Evolutionary conservation across 2,888 invertebrate genomes (phyloP), one percentile per base, ranked within the genome.

Genomic region (Drosophila subquinaria): DNA sequence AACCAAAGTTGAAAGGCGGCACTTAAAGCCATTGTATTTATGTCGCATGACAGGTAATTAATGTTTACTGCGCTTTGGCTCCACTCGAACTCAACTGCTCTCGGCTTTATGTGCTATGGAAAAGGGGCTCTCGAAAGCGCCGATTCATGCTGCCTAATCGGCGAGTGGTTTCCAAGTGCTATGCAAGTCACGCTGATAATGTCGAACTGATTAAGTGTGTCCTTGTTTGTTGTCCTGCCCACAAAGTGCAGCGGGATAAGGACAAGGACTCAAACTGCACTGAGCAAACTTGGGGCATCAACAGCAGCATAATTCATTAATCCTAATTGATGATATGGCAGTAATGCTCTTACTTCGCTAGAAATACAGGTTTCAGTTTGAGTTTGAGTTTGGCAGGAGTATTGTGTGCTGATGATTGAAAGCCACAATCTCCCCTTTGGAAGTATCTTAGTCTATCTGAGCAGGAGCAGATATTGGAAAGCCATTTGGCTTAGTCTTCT

Each of bases 201-300:
- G 90, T 89, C 72, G 82, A 88, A 75, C 86, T 82, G 82, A 89
- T 83, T 88, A 83, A 83, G 88, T 89, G 86, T 88, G 79, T 84
- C 79, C 82, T 81, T 73, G 78, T 67, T 66, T 71, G 74, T 67
- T 66, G 35, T 11, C 35, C 10, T 47, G 23, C 20, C 15, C 4
- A 40, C 36, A 48, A 63, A 48, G 60, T 75, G 79, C 79, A 68
- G 20, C 48, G 42, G 13, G 38, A 47, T 27, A 47, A 43, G 62
- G 15, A 47, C 36, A 47, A 43, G 62, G 11, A 57, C 50, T 13
- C 15, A 5, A 23, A n/a, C 45, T 55, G 56, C 80, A 79, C 42
- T 56, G 51, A 56, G 59, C 27, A 42, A 53, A 42, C 79, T 51
- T 23, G 15, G n/a, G 33, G 6, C 48, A 52, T 35, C 60, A 17